phyloP scores from a whole-genome alignment of 2,113 vertebrate genomes.

The Corythaixoides concolor region DNA sequence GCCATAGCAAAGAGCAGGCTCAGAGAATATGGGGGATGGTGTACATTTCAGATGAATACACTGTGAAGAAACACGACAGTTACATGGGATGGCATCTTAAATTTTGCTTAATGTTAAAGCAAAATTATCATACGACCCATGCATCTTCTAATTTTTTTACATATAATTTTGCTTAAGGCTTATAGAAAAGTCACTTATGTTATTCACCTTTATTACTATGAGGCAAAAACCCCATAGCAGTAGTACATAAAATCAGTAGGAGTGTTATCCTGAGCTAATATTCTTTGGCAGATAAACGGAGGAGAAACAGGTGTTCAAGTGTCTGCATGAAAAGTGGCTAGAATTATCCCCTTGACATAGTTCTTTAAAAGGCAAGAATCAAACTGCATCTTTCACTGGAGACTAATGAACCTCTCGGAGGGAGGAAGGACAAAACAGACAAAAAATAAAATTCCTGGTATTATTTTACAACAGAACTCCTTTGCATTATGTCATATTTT shows the following conservation, averaged over 20 bases:
- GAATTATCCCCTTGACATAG: conserved; percentile 12
- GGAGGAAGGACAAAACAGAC: neutral
- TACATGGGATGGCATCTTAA: neutral
- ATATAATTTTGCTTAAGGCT: neutral
- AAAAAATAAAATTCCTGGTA: conserved; percentile 7
- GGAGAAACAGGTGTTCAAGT: conserved; percentile 47
- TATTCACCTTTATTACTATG: neutral
- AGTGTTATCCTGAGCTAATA: conserved; percentile 27
- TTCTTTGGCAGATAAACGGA: conserved; percentile 17
- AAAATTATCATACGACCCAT: neutral
- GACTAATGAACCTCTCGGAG: neutral
- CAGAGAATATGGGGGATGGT: neutral
- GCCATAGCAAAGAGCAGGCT: neutral
- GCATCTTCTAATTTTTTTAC: neutral
- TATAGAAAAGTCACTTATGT: neutral
- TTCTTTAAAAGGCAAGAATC: conserved; percentile 32
- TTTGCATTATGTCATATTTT: neutral
- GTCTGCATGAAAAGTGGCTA: neutral
- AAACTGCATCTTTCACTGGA: neutral
- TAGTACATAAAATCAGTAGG: neutral
- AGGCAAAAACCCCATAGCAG: neutral
- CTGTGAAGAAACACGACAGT: neutral
- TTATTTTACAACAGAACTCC: neutral
- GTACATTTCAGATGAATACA: neutral
- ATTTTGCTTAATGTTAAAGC: neutral